Base-by-base conservation (phyloP, 2,797 vertebrate species). In the Harpagifer antarcticus region DNA sequence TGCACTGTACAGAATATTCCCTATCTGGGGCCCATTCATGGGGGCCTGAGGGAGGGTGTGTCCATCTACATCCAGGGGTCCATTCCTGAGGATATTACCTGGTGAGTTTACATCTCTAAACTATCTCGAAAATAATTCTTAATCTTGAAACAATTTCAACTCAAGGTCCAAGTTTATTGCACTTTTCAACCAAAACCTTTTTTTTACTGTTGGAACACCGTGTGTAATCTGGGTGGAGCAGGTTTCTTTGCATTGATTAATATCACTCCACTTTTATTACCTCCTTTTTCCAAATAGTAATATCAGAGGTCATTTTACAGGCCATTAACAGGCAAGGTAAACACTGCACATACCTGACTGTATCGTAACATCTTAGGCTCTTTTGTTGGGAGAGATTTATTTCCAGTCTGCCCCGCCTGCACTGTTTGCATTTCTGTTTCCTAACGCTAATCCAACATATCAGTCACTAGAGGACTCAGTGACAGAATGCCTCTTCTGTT, bases 11-110 rank as follows among this genome's bases (percentile, higher is more conserved):
- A 97, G 96, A 70, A 44, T 0, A 93, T 97, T 72, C 96, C 97
- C 1, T 96, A 96, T 65, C 42, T 88, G 11, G 86, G 91, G 10
- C 90, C 95, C 8, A 94, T 97, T 61, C 68, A 87, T 2, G 96
- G 96, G 0, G 95, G 95, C 0, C 91, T 97, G 72, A 94, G 92
- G 5, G 33, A 87, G 0, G 96, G 96, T 0, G 86, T 88, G 82
- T 94, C 95, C 2, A 19, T 97, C 43, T 96, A 95, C 70, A 91
- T 97, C 65, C 96, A 96, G 84, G 97, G 96, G 16, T 67, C 68
- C 0, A 56, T 95, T 16, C 92, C 87, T 0, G 76, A 93, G 4
- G 37, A 93, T 8, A 93, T 95, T 13, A 93, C 71, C 55, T 94
- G 95, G 96, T 96, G 70, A 84, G 47, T 11, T 7, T 4, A 2